Percentiles rank a stretch among this genome's conserved stretches.
Conservation (phyloP, 2,113 vertebrate genomes). For the Silurus glanis region DNA sequence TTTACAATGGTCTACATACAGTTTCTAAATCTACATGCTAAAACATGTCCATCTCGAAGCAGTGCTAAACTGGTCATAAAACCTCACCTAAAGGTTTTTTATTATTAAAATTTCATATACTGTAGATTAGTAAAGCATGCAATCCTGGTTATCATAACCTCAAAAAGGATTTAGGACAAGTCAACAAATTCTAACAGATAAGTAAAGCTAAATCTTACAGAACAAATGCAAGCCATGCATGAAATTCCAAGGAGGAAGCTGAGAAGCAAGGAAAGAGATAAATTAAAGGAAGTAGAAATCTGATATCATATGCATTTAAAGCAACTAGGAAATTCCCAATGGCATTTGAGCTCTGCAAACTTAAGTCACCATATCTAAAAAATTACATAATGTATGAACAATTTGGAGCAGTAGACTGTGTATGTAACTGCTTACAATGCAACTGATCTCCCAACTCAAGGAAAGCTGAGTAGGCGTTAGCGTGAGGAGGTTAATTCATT, state of each 20-base stretch:
- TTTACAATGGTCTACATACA: too few species aligned
- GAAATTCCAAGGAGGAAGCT: background rate
- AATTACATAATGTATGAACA: background rate
- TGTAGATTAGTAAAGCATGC: background rate
- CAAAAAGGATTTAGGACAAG: background rate
- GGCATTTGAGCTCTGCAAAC: background rate
- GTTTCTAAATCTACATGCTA: background rate
- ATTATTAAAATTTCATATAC: background rate
- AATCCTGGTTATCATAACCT: background rate
- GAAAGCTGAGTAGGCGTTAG: conserved; percentile 44
- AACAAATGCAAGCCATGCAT: background rate
- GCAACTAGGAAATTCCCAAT: conserved; percentile 1
- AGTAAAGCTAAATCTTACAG: conserved; percentile 3
- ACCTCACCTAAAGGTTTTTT: background rate
- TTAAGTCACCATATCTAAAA: conserved; percentile 2
- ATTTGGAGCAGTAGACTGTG: background rate
- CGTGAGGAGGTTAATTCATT: conserved; percentile 67
- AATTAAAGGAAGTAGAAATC: conserved; percentile 22
- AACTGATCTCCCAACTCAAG: background rate
- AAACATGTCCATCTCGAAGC: background rate
- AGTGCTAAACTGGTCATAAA: background rate
- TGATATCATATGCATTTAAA: conserved; percentile 3
- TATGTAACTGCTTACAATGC: conserved; percentile 23
- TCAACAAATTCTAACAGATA: background rate
- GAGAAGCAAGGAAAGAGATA: background rate